Percentiles rank a stretch among this genome's conserved stretches.
Conservation (phyloP, 1,140 invertebrate species). For the Batillaria attramentaria region DNA sequence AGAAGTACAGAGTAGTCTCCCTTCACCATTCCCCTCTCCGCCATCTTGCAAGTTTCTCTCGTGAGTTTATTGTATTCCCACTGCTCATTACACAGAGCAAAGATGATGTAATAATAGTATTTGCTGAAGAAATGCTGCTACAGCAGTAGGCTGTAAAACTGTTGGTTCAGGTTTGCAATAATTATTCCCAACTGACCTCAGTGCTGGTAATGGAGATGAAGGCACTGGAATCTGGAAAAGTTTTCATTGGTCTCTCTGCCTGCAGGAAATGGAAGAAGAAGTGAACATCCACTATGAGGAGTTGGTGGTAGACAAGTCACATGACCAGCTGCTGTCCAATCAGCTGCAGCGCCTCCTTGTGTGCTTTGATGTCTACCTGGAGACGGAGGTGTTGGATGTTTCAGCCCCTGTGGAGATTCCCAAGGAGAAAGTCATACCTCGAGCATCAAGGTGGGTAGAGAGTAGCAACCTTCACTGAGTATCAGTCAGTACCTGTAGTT, state of each 20-base stretch:
- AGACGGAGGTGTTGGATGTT: slow-evolving; percentile 77
- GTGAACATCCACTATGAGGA: slow-evolving; percentile 79
- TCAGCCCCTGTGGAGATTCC: slow-evolving; percentile 79
- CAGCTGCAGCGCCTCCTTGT: slow-evolving; percentile 86
- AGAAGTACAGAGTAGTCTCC: no score
- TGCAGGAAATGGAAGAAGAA: slow-evolving; percentile 81
- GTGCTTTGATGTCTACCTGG: slow-evolving; percentile 90
- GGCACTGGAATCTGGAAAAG: no score
- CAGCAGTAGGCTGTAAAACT: no score
- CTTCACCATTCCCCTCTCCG: no score
- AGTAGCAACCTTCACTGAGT: not conserved
- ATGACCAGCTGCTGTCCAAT: slow-evolving; percentile 77
- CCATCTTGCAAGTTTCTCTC: no score
- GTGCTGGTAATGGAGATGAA: no score
- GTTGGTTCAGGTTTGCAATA: no score
- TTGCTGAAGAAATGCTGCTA: no score
- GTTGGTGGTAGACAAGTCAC: slow-evolving; percentile 70
- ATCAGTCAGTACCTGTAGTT: not conserved
- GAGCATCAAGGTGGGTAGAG: slow-evolving; percentile 75
- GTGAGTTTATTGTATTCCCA: no score
- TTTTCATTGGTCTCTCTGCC: slow-evolving; percentile 25
- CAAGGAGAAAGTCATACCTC: slow-evolving; percentile 86
- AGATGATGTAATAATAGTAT: no score
- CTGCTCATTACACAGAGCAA: no score
- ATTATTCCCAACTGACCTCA: no score